Percentiles rank a stretch among this genome's conserved stretches.
phyloP scores from a whole-genome alignment of 1,140 invertebrate species.

The Chrysomallon squamiferum region DNA sequence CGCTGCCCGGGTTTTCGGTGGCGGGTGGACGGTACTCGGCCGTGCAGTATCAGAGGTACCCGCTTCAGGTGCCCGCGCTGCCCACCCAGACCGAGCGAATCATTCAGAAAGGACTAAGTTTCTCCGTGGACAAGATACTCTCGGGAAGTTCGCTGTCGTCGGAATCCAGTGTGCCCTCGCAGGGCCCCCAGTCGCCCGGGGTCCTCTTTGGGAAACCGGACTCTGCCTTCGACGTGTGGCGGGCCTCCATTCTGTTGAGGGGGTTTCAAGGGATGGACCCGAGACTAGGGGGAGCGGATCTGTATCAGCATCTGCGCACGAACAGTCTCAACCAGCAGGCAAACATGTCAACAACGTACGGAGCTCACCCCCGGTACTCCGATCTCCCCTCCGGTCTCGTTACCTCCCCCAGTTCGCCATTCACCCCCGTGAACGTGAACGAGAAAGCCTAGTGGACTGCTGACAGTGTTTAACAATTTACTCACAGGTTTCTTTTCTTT shows the following conservation, averaged over 20 bases:
- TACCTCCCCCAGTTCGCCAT: not conserved
- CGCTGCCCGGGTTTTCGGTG: conserved; percentile 21
- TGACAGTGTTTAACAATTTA: no score
- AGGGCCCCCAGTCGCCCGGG: not conserved
- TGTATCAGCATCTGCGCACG: not conserved
- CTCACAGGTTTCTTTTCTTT: no score
- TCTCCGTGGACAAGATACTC: conserved; percentile 4
- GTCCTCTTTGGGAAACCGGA: not conserved
- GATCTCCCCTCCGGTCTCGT: not conserved
- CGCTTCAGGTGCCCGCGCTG: not conserved
- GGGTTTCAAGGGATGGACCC: conserved; percentile 3
- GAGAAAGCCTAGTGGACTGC: not conserved
- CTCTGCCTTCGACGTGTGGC: not conserved
- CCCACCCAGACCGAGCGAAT: not conserved
- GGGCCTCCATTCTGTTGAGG: not conserved
- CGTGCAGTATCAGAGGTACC: not conserved
- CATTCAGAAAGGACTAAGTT: conserved; percentile 3
- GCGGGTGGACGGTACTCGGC: conserved; percentile 1
- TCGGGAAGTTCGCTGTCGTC: not conserved
- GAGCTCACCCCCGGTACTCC: not conserved
- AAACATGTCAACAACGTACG: not conserved
- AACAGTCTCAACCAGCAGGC: not conserved
- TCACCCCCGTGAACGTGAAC: not conserved
- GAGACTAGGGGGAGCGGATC: not conserved
- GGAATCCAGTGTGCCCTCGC: not conserved